A percentile compares a stretch with the other conserved stretches of the same genome.
Evolutionary conservation across 2,113 vertebrate genomes (phyloP).

Genomic region (Tichodroma muraria): DNA sequence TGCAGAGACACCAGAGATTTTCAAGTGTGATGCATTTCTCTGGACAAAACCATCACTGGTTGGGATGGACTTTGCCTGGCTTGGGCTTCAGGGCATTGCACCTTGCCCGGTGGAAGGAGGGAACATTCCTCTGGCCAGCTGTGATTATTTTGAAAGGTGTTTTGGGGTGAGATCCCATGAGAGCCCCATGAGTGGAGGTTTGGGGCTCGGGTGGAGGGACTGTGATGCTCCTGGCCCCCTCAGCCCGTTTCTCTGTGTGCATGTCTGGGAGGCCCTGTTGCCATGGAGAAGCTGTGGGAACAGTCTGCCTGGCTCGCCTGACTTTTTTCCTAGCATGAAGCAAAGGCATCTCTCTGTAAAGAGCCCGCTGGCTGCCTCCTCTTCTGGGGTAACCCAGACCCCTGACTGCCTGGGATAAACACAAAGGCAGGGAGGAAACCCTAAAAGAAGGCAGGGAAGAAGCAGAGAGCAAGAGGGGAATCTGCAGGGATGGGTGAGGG

Average conservation of each 20-base stretch:
- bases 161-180: background rate
- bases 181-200: background rate
- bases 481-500: background rate
- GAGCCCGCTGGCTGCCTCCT: background rate
- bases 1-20: background rate
- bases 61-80: background rate
- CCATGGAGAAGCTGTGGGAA: slow-evolving; percentile 56
- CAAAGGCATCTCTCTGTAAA: background rate
- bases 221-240: background rate
- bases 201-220: background rate
- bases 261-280: slow-evolving; percentile 42
- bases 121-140: background rate
- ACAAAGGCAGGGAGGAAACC: background rate
- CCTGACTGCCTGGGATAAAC: background rate
- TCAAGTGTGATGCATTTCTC: background rate
- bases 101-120: background rate
- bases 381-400: background rate
- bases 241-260: background rate
- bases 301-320: background rate
- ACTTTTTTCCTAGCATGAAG: background rate
- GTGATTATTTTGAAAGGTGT: background rate
- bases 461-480: background rate
- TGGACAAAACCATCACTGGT: background rate
- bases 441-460: background rate
- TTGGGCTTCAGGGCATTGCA: background rate